Evolutionary conservation across 1,140 invertebrate genomes (phyloP), one percentile per base, ranked within the genome.

Genomic region (Parasteatoda tepidariorum): DNA sequence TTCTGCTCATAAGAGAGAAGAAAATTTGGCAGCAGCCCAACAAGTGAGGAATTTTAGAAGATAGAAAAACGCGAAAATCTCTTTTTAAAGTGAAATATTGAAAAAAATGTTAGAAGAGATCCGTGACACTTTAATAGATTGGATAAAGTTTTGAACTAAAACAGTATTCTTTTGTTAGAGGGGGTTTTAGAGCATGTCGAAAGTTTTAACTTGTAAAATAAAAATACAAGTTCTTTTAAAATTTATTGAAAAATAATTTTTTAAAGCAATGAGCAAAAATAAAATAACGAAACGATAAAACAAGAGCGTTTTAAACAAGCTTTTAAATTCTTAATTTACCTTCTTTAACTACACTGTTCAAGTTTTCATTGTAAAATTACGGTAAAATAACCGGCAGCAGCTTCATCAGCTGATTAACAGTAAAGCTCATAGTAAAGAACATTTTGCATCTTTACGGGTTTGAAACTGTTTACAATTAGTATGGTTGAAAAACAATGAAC

Each of bases 81-180:
- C 3, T 61, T 61, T 79, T 78, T 55, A 79, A 79, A 79, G 38
- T 68, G 64, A 79, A 79, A 57, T 68, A 59, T 68, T 79, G 38
- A 79, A 79, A 68, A 59, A 57, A 22, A n/a, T n/a, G n/a, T n/a
- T n/a, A n/a, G 57, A 15, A 11, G 54, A 54, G 22, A 15, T 6
- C 30, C 9, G 64, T 79, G 76, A 79, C 76, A 79, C 30, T 68
- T 67, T 79, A 79, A 79, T 79, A 79, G 64, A 79, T 68, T 68
- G 76, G 76, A 57, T 79, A 68, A 79, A 68, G 41, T 68, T 78
- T 78, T 66, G 26, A 78, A 78, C 41, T 78, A 34, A 64, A 54
- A 66, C 30, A 33, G 57, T 61, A 30, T 48, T 64, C 38, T 68
- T 38, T n/a, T 61, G 59, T 11, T 34, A 59, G 9, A 24, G 11